These are phyloP conservation scores for Platysteira castanea DNA, from an alignment of 2,113 vertebrate species.

Conservation along the genomic window DNA sequence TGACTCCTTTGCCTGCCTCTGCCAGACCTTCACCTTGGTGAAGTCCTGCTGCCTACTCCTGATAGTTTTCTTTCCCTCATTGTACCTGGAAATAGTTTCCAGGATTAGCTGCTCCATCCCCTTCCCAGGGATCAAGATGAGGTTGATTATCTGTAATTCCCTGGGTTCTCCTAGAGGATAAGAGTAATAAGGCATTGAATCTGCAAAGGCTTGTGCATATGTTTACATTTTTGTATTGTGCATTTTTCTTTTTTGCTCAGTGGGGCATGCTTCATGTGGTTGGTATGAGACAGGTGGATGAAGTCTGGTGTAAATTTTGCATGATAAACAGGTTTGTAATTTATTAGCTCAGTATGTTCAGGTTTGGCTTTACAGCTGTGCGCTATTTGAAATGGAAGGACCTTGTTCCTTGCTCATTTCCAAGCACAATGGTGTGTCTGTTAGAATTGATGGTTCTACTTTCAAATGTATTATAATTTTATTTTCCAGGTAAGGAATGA, in stretches of 20 bases:
- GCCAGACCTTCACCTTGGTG: not conserved
- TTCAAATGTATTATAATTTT: not conserved
- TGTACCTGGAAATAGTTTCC: not conserved
- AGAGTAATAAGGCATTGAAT: not conserved
- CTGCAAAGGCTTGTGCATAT: not conserved
- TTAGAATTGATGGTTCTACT: not conserved
- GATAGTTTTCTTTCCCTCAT: not conserved
- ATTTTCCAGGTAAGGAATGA: slow-evolving; percentile 89
- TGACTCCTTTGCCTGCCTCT: not conserved
- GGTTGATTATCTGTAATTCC: not conserved
- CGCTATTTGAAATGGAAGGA: not conserved
- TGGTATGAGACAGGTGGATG: not conserved
- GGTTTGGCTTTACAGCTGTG: not conserved
- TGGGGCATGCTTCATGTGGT: not conserved
- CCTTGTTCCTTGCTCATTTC: not conserved
- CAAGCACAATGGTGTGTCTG: not conserved
- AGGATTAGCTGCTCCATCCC: not conserved
- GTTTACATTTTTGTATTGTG: not conserved
- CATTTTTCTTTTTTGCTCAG: not conserved
- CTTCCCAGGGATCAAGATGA: not conserved
- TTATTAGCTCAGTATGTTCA: not conserved
- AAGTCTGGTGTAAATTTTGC: not conserved
- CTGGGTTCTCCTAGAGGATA: not conserved
- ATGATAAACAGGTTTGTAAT: not conserved
- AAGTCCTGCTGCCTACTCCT: not conserved